These are phyloP conservation scores for Clytia hemisphaerica DNA, from an alignment of 30 jellyfish, hydroid and myxozoan species.

Conservation along the genomic window DNA sequence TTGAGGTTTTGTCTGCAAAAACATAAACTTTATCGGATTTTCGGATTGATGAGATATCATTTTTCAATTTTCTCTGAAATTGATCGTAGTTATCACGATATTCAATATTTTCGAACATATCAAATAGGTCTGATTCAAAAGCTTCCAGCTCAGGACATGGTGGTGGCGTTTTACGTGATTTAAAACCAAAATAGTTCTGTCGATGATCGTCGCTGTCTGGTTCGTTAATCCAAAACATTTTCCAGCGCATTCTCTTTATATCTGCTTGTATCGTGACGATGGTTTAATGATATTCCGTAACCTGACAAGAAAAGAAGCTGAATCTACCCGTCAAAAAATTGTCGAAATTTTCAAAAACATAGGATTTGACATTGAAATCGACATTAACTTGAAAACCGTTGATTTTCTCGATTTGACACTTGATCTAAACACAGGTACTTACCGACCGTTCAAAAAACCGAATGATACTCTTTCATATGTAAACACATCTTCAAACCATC, in stretches of 20 bases:
- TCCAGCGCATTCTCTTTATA: too few relatives aligned
- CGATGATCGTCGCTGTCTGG: too few relatives aligned
- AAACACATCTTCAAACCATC: not conserved
- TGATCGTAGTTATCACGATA: not conserved
- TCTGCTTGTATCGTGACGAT: too few relatives aligned
- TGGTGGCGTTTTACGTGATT: slow-evolving; percentile 33
- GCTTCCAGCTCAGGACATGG: not conserved
- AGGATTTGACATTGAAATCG: not conserved
- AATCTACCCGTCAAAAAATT: not conserved
- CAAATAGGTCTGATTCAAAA: slow-evolving; percentile 28
- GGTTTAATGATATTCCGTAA: too few relatives aligned
- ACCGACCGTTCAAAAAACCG: not conserved
- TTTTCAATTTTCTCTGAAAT: slow-evolving; percentile 4
- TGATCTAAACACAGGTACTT: not conserved
- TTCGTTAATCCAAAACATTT: too few relatives aligned
- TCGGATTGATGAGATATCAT: slow-evolving; percentile 30
- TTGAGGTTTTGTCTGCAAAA: too few relatives aligned
- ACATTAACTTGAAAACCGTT: not conserved
- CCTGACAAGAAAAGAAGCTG: too few relatives aligned
- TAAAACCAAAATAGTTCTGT: slow-evolving; percentile 26
- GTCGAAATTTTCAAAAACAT: not conserved
- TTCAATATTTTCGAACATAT: slow-evolving; percentile 20
- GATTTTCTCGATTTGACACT: not conserved
- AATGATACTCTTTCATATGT: not conserved
- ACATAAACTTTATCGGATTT: too few relatives aligned